These are phyloP conservation scores for Aphodius sticticus DNA, from an alignment of 2,888 invertebrate species.

Conservation along the genomic window DNA sequence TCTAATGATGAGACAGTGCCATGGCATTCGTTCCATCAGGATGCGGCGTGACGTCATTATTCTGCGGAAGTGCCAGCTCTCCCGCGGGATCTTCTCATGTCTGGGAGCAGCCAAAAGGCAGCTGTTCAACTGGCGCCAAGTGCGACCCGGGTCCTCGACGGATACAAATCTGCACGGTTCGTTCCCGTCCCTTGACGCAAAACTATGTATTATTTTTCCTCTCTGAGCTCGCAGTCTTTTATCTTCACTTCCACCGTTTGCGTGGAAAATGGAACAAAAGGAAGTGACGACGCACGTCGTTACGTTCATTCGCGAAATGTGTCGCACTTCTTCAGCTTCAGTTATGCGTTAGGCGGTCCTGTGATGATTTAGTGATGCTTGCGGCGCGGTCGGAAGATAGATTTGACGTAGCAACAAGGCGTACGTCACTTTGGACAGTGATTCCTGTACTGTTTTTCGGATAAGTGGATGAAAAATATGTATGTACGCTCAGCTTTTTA, in stretches of 20 bases:
- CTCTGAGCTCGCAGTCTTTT: neutral
- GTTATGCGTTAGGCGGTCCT: neutral
- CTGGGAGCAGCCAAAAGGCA: slow-evolving; percentile 28
- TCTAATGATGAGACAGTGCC: slow-evolving; percentile 35
- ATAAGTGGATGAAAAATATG: neutral
- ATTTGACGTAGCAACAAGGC: neutral
- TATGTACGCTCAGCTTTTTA: neutral
- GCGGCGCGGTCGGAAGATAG: neutral
- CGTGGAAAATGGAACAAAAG: neutral
- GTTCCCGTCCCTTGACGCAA: neutral
- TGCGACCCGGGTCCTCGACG: neutral
- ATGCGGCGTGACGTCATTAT: slow-evolving; percentile 35
- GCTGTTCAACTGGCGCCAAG: slow-evolving; percentile 37
- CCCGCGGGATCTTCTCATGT: slow-evolving; percentile 39
- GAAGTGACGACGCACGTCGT: neutral
- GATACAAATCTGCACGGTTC: slow-evolving; percentile 4
- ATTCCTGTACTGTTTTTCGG: neutral
- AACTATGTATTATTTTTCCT: neutral
- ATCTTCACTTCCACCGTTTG: neutral
- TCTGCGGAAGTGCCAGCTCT: slow-evolving; percentile 33
- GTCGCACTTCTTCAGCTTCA: neutral
- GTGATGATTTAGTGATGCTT: neutral
- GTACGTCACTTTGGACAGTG: neutral
- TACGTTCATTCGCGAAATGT: neutral
- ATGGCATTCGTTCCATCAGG: slow-evolving; percentile 36